A percentile compares a stretch with the other conserved stretches of the same genome.
These are phyloP conservation scores for Mesocentrotus franciscanus DNA, from an alignment of 53 echinoderm and acorn worm genomes.

Conservation along the genomic window DNA sequence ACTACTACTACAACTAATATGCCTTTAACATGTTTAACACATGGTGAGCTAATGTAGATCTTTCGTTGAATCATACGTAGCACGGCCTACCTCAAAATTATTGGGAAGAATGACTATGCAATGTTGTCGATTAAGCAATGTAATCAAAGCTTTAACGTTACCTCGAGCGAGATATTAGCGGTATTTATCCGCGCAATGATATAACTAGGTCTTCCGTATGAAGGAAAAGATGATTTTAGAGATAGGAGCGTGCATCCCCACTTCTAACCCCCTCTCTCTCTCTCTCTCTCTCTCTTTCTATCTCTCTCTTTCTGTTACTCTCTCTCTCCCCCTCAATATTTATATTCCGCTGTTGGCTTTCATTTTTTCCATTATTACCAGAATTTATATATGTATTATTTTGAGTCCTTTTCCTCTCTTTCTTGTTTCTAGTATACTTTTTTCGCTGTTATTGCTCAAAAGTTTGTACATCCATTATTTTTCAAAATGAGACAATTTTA, in stretches of 20 bases:
- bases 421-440: not conserved
- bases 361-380: not conserved
- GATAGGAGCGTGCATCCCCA: not conserved
- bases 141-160: constrained; percentile 12
- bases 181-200: constrained; percentile 7
- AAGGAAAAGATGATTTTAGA: constrained; percentile 28
- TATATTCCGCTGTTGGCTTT: not conserved
- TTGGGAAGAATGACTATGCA: constrained; percentile 9
- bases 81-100: not conserved
- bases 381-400: no score
- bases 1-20: no score
- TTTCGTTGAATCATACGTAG: not conserved
- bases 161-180: not conserved
- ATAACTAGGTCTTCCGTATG: constrained; percentile 7
- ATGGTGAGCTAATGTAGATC: not conserved
- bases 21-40: not conserved
- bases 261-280: not conserved
- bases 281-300: not conserved
- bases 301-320: not conserved
- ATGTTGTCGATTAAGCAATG: not conserved
- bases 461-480: not conserved
- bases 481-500: not conserved
- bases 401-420: no score
- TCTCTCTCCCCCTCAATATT: not conserved
- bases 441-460: not conserved